phyloP scores from a whole-genome alignment of 2,113 vertebrate genomes.

The Tragelaphus imberbis region DNA sequence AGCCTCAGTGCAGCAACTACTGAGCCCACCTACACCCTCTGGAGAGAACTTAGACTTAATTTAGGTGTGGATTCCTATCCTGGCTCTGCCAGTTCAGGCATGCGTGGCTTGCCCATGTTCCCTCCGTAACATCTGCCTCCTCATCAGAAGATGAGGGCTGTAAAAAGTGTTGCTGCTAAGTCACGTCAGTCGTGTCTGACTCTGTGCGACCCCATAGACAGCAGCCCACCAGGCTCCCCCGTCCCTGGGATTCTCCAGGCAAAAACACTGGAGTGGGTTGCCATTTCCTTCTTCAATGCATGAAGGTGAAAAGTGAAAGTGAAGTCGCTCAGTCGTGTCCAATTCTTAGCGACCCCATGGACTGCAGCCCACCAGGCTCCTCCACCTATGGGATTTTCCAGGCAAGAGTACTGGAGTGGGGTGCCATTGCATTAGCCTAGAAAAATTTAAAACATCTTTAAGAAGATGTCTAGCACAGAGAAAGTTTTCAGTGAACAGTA shows the following conservation, averaged over 20 bases:
- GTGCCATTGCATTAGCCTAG: background rate
- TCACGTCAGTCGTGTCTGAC: too few relatives aligned
- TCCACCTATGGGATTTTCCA: too few relatives aligned
- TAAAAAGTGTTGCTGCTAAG: background rate
- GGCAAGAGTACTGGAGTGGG: too few relatives aligned
- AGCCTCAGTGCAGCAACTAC: background rate
- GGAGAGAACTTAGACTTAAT: background rate
- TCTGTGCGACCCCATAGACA: too few relatives aligned
- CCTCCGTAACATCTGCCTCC: background rate
- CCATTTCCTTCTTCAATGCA: too few relatives aligned
- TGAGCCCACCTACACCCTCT: background rate
- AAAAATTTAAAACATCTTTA: background rate
- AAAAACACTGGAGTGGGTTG: too few relatives aligned
- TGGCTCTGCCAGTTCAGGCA: background rate
- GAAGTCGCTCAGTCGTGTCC: too few relatives aligned
- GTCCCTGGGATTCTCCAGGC: too few relatives aligned
- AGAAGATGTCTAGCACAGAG: background rate
- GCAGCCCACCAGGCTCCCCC: too few relatives aligned
- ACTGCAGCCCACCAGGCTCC: too few relatives aligned
- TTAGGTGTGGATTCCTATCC: background rate
- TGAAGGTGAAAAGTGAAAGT: too few relatives aligned
- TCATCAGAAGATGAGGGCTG: background rate
- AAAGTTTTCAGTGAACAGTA: background rate
- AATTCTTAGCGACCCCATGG: too few relatives aligned
- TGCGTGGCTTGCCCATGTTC: background rate